Evolutionary conservation across 2,797 vertebrate species (phyloP), one percentile per base, ranked within the genome.

Genomic region (Aplochiton taeniatus): DNA sequence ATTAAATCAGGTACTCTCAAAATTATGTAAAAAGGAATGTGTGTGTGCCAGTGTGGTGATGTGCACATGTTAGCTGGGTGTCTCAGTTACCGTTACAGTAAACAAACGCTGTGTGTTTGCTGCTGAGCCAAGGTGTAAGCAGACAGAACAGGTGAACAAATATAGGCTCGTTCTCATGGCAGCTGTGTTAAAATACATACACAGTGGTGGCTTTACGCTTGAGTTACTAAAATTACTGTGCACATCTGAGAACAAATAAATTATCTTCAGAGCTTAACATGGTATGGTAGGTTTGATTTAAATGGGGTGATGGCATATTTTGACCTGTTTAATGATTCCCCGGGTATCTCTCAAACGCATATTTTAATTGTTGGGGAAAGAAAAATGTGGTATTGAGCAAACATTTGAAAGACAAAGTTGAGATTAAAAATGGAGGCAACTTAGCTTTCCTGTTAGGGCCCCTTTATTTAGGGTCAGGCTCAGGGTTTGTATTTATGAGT

Each of bases 111-210:
- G 71, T 54, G 49, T 64, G 66, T 17, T 54, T 47, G 11, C 52
- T 6, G 68, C 44, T 68, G 63, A 57, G 65, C 44, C 11, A 42
- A 50, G 11, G 57, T 80, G 76, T 75, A 52, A 66, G 65, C 17
- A 59, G 46, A 64, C n/a, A 19, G 17, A 64, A 73, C 81, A 85
- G 84, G 81, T 88, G 82, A 77, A 70, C 50, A 83, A 80, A 87
- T 75, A 85, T 61, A 75, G 64, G 61, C 63, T 19, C 45, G n/a
- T 42, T 51, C 12, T 46, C 16, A 9, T 46, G 48, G 70, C 75
- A 69, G 64, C 72, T 81, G 69, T 78, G 68, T 83, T 78, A 73
- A 46, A 74, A 54, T 77, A 75, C 43, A 65, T 12, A 42, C 58
- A 76, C 49, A 70, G 49, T 59, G 41, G 19, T 61, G 18, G 58